phyloP scores from a whole-genome alignment of 1,140 invertebrate species.

The Brachystomella parvula region DNA sequence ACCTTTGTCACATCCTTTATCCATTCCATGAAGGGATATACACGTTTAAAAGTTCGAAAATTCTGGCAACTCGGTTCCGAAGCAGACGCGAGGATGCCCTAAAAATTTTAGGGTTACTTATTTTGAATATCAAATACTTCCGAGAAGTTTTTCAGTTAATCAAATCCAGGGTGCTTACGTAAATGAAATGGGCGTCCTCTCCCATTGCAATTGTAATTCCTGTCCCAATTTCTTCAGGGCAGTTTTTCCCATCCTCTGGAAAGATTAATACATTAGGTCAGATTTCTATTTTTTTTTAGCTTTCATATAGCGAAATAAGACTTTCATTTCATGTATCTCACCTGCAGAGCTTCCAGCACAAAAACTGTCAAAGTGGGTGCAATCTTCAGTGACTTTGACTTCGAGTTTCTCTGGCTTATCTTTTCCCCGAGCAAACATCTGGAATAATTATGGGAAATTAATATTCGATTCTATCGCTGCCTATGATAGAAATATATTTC shows the following conservation, averaged over 20 bases:
- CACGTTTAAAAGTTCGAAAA: neutral
- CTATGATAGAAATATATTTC: too few relatives aligned
- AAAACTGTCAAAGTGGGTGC: neutral
- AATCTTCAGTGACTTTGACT: neutral
- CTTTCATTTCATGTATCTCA: neutral
- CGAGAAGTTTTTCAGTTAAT: neutral
- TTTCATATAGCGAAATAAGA: too few relatives aligned
- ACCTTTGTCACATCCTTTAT: neutral
- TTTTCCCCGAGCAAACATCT: neutral
- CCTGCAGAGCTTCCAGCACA: constrained; percentile 2
- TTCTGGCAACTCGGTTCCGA: neutral
- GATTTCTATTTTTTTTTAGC: too few relatives aligned
- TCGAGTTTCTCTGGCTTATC: neutral
- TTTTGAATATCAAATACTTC: neutral
- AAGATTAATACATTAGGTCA: too few relatives aligned
- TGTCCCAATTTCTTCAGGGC: neutral
- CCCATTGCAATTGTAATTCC: constrained; percentile 8
- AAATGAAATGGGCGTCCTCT: constrained; percentile 5
- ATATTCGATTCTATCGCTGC: neutral
- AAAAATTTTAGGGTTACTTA: neutral
- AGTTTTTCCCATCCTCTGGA: neutral
- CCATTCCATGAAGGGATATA: neutral
- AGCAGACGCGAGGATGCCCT: neutral
- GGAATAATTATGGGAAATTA: neutral
- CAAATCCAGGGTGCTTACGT: neutral